Evolutionary conservation across 2,888 invertebrate species (phyloP), one percentile per base, ranked within the genome.

Genomic region (Asteroscopus sphinx): DNA sequence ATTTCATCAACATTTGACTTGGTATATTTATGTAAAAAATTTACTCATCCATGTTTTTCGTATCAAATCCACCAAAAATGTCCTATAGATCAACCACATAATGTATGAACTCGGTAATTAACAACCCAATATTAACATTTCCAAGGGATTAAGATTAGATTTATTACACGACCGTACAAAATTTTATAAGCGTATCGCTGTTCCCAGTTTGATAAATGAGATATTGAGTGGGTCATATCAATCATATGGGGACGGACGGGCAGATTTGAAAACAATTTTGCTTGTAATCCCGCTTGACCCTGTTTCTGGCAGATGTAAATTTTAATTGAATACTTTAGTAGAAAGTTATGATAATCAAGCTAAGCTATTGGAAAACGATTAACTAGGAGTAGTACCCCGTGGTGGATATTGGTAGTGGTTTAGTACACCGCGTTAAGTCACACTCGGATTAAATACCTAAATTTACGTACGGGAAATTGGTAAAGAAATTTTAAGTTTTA

Each of bases 191-290:
- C 33, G 47, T 32, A 42, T 47, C 52, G 15, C 16, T 51, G 21
- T 42, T 59, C 40, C 41, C 13, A 26, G 13, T 44, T 62, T 75
- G 77, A 77, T 77, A 77, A 77, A 75, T 58, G 77, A 59, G 67
- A 35, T 65, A 74, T 77, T 67, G 60, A 77, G 71, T 70, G 62
- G 67, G 46, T 58, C 55, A 57, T 70, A 77, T 77, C 77, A 70
- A 75, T 77, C 77, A 70, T 62, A 46, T 45, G 28, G 5, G 53
- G 51, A 52, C 39, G 42, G 55, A 44, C 32, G 62, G 55, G 60
- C 54, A 46, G 46, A 74, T 70, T 49, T 16, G 13, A 70, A 77
- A 77, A 74, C 65, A 74, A 75, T 74, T 74, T 76, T 46, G 39
- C 47, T 45, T 59, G 39, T 73, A 68, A 73, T 68, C 53, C 66